Base-by-base conservation (phyloP, 1,140 invertebrate genomes). In the Drosophila nigrodunni region DNA sequence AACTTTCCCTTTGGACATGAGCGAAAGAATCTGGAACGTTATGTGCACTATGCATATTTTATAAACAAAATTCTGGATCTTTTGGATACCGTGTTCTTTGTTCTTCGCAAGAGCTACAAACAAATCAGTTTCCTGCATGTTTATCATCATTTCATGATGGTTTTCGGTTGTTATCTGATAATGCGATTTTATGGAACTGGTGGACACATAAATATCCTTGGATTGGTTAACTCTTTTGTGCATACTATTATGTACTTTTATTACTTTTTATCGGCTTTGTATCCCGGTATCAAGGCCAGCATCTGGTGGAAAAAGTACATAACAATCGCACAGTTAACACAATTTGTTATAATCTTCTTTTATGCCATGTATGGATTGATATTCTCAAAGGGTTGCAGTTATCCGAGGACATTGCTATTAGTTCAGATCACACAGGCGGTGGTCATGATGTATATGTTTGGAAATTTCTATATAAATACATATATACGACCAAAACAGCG, bases 231-330 rank as follows among this genome's bases (percentile, higher is more conserved):
- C 90, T 94, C 95, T 4, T 94, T 96, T 37, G 95, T 98, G 11
- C 97, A 98, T 79, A 92, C 95, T 66, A 87, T 97, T 30, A 97
- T 97, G 96, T 97, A 97, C 82, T 90, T 93, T 1, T 97, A 97
- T 90, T 97, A 97, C 90, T 94, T 96, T 92, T 93, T 95, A 37
- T 94, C 94, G n/a, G 95, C 94, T 2, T 92, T 94, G 64, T 95
- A 94, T 62, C 95, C 94, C 39, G 92, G 94, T 57, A 93, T 95
- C 88, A 95, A 94, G 80, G 94, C 94, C 44, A 95, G 94, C 69
- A 92, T 96, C 0, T 97, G 96, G 96, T 98, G 96, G 96, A 97
- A 97, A 92, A 96, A 95, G 81, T 95, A 97, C 81, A 94, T 97
- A 39, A 97, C 97, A 0, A 93, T 94, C n/a, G 81, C 96, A 10